These are phyloP conservation scores for Grus americana DNA, from an alignment of 2,113 vertebrate genomes.

Conservation along the genomic window DNA sequence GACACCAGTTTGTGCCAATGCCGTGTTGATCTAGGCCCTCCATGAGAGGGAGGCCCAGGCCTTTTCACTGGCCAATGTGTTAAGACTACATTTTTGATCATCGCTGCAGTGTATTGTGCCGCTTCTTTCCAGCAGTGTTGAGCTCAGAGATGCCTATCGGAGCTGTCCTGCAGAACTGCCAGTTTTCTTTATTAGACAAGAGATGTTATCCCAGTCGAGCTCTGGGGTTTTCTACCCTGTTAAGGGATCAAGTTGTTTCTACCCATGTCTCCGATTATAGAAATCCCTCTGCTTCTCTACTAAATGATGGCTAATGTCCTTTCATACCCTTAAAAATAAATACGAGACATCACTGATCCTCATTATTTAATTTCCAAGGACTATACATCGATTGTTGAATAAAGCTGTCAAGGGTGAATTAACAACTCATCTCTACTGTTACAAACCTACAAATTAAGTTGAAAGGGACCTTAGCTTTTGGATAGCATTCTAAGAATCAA, in stretches of 20 bases:
- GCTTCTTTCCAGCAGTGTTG: neutral
- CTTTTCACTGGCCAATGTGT: neutral
- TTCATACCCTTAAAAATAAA: slow-evolving; percentile 28
- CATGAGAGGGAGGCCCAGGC: neutral
- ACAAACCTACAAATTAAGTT: slow-evolving; percentile 20
- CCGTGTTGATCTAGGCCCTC: neutral
- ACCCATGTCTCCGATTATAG: neutral
- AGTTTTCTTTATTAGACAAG: neutral
- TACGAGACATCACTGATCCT: neutral
- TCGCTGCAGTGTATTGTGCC: neutral
- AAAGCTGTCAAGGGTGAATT: slow-evolving; percentile 13
- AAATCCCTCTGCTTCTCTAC: neutral
- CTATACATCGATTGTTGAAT: neutral
- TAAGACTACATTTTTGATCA: neutral
- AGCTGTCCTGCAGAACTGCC: neutral
- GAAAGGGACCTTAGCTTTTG: neutral
- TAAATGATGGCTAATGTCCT: neutral
- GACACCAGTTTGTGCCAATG: neutral
- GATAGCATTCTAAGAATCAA: neutral
- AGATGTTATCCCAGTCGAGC: neutral
- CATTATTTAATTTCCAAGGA: slow-evolving; percentile 41
- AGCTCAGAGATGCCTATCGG: neutral
- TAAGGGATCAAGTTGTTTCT: neutral
- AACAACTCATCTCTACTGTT: neutral
- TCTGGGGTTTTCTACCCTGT: neutral